Evolutionary conservation across 2,113 vertebrate genomes (phyloP), one percentile per base, ranked within the genome.

Genomic region (Tupaia tana): DNA sequence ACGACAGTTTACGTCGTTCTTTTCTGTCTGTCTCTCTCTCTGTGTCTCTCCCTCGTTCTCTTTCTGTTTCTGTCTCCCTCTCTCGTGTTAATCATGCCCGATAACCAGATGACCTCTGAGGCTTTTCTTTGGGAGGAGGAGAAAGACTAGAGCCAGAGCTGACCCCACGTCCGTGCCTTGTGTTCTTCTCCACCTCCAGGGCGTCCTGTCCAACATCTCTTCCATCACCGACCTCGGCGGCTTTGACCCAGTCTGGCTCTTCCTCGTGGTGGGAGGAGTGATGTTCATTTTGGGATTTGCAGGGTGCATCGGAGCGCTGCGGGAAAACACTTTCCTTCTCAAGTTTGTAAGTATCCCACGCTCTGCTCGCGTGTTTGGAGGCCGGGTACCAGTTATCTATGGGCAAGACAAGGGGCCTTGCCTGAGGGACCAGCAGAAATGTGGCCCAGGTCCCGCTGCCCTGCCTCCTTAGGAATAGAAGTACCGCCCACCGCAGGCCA

Each of bases 281-380:
- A 99, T 99, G 99, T 99, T 99, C 98, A 99, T 99, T 97, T 98
- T 99, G 71, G 99, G 99, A 86, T 99, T 99, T 71, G 99, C 99
- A 31, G 99, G 99, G 93, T 99, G 99, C 98, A 99, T 99, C 16
- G 99, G 99, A 95, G 99, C 99, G 0, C 98, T 99, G 63, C 98
- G 99, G 87, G 99, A 99, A 97, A 99, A 99, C 98, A 99, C 99
- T 27, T 99, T 99, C 92, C 98, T 99, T 56, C 99, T 99, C 75
- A 99, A 99, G 98, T 99, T 99, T 98, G 99, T 99, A 99, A 98
- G 99, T 99, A 98, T 54, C 34, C 6, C 11, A 0, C 8, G 13
- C 18, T 56, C 27, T 9, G 29, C 74, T 58, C 20, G 13, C 12
- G 4, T 54, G 2, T 11, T n/a, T 12, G 29, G n/a, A 69, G 58